Conservation (phyloP, 1,140 invertebrate species). For the Trichoplusia ni region DNA sequence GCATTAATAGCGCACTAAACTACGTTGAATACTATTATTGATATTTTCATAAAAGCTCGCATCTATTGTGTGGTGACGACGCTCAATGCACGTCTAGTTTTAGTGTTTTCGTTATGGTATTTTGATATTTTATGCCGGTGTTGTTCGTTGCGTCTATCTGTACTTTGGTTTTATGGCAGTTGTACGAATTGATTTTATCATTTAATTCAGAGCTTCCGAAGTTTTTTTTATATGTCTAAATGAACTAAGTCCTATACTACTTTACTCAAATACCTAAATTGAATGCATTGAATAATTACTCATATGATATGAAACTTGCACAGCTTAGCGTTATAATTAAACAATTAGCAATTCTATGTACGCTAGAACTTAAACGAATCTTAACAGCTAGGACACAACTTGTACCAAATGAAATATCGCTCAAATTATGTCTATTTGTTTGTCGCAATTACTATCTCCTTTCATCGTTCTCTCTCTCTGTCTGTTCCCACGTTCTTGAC, state of each 20-base stretch:
- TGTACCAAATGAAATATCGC: background rate
- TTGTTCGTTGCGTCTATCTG: constrained; percentile 36
- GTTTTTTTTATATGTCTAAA: background rate
- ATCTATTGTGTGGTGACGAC: constrained; percentile 53
- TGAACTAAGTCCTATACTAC: too few species aligned
- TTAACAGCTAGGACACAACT: background rate
- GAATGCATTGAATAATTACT: too few species aligned
- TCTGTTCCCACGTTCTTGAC: constrained; percentile 72
- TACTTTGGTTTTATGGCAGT: constrained; percentile 47
- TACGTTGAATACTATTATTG: constrained; percentile 66
- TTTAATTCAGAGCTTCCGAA: constrained; percentile 41
- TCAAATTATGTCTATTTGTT: constrained; percentile 32
- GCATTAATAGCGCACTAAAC: constrained; percentile 74
- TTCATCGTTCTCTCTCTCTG: constrained; percentile 47
- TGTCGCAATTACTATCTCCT: constrained; percentile 38
- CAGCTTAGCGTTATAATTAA: too few species aligned
- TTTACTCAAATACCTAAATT: too few species aligned
- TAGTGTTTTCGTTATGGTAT: constrained; percentile 55
- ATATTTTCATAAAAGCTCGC: constrained; percentile 65
- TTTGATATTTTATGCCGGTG: constrained; percentile 53
- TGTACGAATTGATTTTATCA: constrained; percentile 43
- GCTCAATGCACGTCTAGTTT: constrained; percentile 49
- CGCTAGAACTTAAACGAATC: too few species aligned
- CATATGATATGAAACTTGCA: too few species aligned
- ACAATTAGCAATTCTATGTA: background rate